Percentiles rank a stretch among this genome's conserved stretches.
phyloP scores from a whole-genome alignment of 2,888 invertebrate species.

The Gisinianus flammeolus region DNA sequence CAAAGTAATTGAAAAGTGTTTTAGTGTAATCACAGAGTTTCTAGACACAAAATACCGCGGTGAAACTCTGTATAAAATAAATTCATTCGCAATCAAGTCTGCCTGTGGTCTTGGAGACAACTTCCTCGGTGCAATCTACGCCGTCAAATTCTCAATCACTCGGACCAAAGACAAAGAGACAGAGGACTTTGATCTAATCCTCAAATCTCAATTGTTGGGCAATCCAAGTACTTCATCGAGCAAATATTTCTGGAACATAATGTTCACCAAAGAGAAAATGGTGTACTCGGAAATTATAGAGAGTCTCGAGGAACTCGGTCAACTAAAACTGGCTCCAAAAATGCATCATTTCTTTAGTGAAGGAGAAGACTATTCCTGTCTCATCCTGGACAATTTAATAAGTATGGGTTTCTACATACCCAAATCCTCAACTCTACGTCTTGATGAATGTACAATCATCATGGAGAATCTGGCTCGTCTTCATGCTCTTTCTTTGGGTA shows the following conservation, averaged over 20 bases:
- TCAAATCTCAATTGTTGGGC: slow-evolving; percentile 31
- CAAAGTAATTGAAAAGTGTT: slow-evolving; percentile 38
- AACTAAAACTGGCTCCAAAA: slow-evolving; percentile 43
- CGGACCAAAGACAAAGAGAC: background rate
- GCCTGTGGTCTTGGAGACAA: slow-evolving; percentile 50
- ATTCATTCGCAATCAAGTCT: slow-evolving; percentile 42
- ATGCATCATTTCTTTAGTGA: slow-evolving; percentile 51
- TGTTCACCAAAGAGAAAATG: slow-evolving; percentile 54
- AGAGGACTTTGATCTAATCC: slow-evolving; percentile 29
- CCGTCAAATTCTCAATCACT: slow-evolving; percentile 34
- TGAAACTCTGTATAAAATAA: slow-evolving; percentile 35
- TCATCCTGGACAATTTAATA: slow-evolving; percentile 55
- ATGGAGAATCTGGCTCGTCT: slow-evolving; percentile 52
- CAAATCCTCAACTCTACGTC: slow-evolving; percentile 32
- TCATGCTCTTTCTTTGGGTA: slow-evolving; percentile 56
- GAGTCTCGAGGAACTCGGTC: slow-evolving; percentile 42
- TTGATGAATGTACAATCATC: slow-evolving; percentile 49
- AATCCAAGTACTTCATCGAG: background rate
- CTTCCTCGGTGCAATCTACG: slow-evolving; percentile 51
- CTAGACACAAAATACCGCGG: slow-evolving; percentile 38
- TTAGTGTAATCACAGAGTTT: slow-evolving; percentile 43
- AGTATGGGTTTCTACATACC: slow-evolving; percentile 52
- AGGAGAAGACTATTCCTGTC: slow-evolving; percentile 52
- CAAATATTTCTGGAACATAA: slow-evolving; percentile 49
- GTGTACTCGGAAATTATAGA: slow-evolving; percentile 46